Conservation (phyloP, 2,797 vertebrate genomes). For the Manis javanica region DNA sequence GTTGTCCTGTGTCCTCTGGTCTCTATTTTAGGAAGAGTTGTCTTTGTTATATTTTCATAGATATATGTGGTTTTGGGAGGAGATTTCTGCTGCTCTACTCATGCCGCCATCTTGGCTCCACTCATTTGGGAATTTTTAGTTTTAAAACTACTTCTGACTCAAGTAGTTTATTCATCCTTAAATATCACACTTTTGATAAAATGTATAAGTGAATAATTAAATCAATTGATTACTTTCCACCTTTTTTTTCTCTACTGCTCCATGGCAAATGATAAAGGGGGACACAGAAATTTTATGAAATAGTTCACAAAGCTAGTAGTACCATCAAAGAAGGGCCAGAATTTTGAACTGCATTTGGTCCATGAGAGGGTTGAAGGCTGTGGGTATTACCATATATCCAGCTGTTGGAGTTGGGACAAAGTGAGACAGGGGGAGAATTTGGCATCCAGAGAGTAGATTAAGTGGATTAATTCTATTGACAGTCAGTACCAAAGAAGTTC, state of each 20-base stretch:
- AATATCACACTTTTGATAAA: not conserved
- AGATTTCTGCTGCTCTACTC: no score
- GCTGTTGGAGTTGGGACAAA: not conserved
- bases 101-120: no score
- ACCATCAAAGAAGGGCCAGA: not conserved
- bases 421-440: not conserved
- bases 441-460: not conserved
- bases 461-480: not conserved
- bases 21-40: no score
- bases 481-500: not conserved
- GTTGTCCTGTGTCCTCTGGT: no score
- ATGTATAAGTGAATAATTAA: not conserved
- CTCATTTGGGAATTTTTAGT: not conserved
- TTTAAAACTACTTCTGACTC: not conserved
- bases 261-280: not conserved
- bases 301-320: not conserved
- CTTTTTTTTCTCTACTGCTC: not conserved
- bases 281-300: not conserved
- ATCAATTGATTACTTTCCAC: not conserved
- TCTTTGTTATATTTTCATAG: no score
- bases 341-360: not conserved
- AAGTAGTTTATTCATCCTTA: not conserved
- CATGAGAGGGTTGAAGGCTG: not conserved
- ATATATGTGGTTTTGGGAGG: no score
- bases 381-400: not conserved